Base-by-base conservation (phyloP, 2,797 vertebrate species). In the Syngnathus rostellatus region DNA sequence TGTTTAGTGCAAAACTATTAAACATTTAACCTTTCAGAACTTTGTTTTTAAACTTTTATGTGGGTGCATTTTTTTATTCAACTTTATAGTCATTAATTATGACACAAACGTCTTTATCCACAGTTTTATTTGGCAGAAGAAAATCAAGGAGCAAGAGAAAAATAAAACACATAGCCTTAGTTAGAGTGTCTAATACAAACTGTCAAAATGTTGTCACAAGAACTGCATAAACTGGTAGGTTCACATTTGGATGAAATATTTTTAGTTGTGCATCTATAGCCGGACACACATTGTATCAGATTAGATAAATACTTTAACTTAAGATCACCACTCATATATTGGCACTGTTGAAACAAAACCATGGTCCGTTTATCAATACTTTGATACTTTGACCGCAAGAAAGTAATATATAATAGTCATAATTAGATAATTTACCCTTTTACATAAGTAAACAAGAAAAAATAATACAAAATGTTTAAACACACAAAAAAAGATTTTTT, bases 71-170 rank as follows among this genome's bases (percentile, higher is more conserved):
- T 25, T 25, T 25, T 25, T 25, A 25, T 25, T 25, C 25, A 25
- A 25, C 25, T 25, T 25, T 25, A 25, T 25, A 2, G 25, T 25
- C 25, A 25, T 25, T 25, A 25, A 25, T 25, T 75, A 78, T 1
- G 54, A 83, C 76, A 77, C 51, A 75, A 69, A 45, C 62, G 38
- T 40, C 14, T 38, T 51, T 39, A 25, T 59, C 59, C 66, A 73
- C 58, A 45, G 6, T 66, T 88, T 87, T 86, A 88, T 87, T 87
- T 58, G 76, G 82, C 55, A 76, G 31, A 51, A 71, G 69, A 23
- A 71, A 73, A 73, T 71, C 39, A 75, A 70, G 70, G 60, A 76
- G 71, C 81, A 81, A 73, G 77, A 64, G 65, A 54, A 43, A 78
- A 70, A 55, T 23, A 60, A 74, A 72, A 78, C 61, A 68, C 70